phyloP scores from a whole-genome alignment of 1,140 invertebrate species.

The Drosophila murphyi region DNA sequence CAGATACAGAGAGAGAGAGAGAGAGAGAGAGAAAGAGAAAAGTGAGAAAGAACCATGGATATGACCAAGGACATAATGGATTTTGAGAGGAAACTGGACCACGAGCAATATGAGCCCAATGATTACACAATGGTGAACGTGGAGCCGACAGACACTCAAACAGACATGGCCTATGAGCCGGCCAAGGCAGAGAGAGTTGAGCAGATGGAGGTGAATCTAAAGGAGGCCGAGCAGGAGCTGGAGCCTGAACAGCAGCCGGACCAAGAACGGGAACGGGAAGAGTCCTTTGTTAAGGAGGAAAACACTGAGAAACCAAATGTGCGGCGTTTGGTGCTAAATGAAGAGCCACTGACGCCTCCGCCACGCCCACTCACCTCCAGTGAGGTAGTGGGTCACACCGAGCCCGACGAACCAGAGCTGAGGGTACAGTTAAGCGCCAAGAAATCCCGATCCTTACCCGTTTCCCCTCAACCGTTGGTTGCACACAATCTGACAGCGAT shows the following conservation, averaged over 20 bases:
- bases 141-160: constrained; percentile 31
- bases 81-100: constrained; percentile 67
- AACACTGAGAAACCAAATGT: constrained; percentile 26
- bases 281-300: neutral
- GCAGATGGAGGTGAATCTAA: neutral
- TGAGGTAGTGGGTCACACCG: constrained; percentile 70
- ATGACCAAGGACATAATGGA: constrained; percentile 82
- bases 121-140: constrained; percentile 56
- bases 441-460: constrained; percentile 75
- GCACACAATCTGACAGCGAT: constrained; percentile 55
- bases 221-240: neutral
- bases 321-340: constrained; percentile 19
- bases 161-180: constrained; percentile 22
- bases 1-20: neutral
- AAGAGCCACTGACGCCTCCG: constrained; percentile 66
- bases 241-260: neutral
- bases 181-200: constrained; percentile 7
- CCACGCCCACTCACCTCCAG: constrained; percentile 78
- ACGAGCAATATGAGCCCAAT: constrained; percentile 60
- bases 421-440: constrained; percentile 60
- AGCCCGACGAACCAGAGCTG: constrained; percentile 68
- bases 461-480: constrained; percentile 72
- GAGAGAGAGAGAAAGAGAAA: neutral
- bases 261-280: neutral
- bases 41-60: constrained; percentile 58